Conservation (phyloP, 2,797 vertebrate genomes). For the Coluber constrictor region DNA sequence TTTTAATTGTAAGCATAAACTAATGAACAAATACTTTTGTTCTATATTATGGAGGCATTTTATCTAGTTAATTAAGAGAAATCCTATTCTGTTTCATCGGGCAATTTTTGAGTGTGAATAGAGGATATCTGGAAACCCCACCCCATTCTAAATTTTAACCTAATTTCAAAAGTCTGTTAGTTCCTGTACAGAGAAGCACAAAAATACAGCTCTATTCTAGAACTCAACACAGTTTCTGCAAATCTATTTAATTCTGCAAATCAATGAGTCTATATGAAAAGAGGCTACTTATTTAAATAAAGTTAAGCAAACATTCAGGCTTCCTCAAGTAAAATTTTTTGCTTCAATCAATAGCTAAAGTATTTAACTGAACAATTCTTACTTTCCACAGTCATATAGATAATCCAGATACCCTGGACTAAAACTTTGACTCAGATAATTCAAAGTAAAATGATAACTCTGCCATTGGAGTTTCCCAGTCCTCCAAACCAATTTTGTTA, state of each 20-base stretch:
- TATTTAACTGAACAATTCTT: neutral
- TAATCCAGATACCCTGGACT: neutral
- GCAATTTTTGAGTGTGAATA: neutral
- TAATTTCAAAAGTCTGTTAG: neutral
- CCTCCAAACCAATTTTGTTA: conserved; percentile 12
- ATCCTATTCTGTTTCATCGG: neutral
- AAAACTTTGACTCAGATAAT: neutral
- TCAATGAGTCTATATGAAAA: conserved; percentile 1
- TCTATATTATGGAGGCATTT: neutral
- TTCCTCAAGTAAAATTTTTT: conserved; percentile 40
- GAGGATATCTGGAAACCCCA: neutral
- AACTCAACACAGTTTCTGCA: neutral
- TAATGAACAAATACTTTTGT: neutral
- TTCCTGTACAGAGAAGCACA: neutral
- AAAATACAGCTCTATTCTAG: neutral
- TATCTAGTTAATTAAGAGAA: neutral
- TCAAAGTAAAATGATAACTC: conserved; percentile 38
- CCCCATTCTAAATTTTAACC: neutral
- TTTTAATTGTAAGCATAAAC: neutral
- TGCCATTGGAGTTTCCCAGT: conserved; percentile 13
- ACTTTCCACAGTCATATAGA: neutral
- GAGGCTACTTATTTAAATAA: conserved; percentile 37
- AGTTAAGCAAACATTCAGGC: neutral
- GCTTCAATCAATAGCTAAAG: conserved; percentile 40
- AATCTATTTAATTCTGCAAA: neutral